phyloP scores from a whole-genome alignment of 2,888 invertebrate species.

The Candidula unifasciata region DNA sequence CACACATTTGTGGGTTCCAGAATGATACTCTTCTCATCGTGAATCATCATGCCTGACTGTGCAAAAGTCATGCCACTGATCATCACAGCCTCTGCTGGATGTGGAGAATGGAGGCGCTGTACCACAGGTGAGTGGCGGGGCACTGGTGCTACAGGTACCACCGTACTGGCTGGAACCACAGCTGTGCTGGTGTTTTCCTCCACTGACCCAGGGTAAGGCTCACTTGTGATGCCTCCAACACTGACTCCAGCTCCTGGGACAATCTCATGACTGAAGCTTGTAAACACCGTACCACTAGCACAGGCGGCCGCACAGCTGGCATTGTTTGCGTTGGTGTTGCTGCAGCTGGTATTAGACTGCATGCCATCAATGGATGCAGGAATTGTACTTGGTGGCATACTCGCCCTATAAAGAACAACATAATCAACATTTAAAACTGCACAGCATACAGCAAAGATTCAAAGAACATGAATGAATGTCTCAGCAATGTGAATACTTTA shows the following conservation, averaged over 20 bases:
- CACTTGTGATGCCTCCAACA: constrained; percentile 22
- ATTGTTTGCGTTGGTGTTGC: constrained; percentile 38
- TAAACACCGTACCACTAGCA: neutral
- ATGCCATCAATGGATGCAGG: constrained; percentile 4
- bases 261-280: constrained; percentile 41
- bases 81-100: constrained; percentile 45
- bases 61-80: constrained; percentile 40
- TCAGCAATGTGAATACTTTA: too few species aligned
- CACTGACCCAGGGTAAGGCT: constrained; percentile 51
- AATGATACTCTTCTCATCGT: constrained; percentile 50
- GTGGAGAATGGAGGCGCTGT: constrained; percentile 46
- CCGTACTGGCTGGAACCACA: constrained; percentile 48
- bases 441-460: too few species aligned
- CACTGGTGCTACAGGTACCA: constrained; percentile 36
- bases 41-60: constrained; percentile 37
- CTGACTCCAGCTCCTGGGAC: constrained; percentile 31
- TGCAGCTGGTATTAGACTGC: constrained; percentile 10
- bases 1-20: constrained; percentile 74
- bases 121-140: constrained; percentile 49
- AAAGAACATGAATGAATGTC: too few species aligned
- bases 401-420: constrained; percentile 8
- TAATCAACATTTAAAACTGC: neutral
- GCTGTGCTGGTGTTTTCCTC: constrained; percentile 50
- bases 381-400: constrained; percentile 4
- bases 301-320: neutral